A percentile compares a stretch with the other conserved stretches of the same genome.
Conservation (phyloP, 2,797 vertebrate genomes). For the Nannoperca obscura region DNA sequence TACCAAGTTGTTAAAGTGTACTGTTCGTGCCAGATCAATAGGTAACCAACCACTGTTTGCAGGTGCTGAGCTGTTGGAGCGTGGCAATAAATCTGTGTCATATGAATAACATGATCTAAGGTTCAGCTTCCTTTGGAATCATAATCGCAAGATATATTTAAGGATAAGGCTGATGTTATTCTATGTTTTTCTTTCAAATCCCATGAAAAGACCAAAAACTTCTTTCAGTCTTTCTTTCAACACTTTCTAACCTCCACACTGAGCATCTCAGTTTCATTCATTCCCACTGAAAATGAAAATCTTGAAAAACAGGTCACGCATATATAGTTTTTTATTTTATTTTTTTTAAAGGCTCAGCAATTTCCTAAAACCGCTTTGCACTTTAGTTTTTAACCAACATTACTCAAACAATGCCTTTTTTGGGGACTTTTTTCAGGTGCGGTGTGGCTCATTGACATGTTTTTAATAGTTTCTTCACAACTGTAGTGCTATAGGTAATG, state of each 20-base stretch:
- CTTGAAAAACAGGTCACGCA: neutral
- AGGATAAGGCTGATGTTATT: neutral
- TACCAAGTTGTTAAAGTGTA: neutral
- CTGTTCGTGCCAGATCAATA: neutral
- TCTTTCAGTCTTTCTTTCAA: neutral
- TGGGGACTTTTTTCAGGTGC: neutral
- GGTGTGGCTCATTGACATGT: no score
- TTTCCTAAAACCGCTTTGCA: neutral
- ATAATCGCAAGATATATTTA: neutral
- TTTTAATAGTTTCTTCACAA: no score
- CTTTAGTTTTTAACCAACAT: no score
- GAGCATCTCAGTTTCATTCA: neutral
- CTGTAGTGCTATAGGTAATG: no score
- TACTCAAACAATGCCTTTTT: neutral
- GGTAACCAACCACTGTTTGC: neutral
- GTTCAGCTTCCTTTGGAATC: neutral
- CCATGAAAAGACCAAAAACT: neutral
- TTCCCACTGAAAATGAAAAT: neutral
- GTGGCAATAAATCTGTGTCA: neutral
- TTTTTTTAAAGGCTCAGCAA: neutral
- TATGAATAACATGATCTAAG: neutral
- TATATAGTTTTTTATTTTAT: neutral
- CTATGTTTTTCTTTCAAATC: neutral
- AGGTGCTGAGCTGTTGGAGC: neutral
- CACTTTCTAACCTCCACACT: neutral